phyloP scores from a whole-genome alignment of 2,113 vertebrate genomes.

The Dolichallabes microphthalmus region DNA sequence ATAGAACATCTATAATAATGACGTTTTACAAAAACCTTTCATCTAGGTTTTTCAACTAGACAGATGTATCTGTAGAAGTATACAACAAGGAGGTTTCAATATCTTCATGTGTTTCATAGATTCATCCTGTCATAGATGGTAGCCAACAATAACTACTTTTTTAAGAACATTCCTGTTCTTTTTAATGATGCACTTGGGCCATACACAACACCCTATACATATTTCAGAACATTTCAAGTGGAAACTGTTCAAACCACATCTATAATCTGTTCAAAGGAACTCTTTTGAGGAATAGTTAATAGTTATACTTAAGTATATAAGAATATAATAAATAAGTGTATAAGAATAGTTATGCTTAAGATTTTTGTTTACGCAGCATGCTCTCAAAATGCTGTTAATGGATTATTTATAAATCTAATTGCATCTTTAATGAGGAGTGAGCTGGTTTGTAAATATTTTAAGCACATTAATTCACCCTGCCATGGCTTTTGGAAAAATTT shows the following conservation, averaged over 20 bases:
- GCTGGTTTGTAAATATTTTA: not conserved
- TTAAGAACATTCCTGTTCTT: not conserved
- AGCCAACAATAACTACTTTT: not conserved
- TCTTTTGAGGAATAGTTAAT: not conserved
- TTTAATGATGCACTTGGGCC: not conserved
- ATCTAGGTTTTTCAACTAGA: not conserved
- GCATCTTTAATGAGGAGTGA: not conserved
- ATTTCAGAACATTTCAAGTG: not conserved
- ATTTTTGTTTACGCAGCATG: not conserved
- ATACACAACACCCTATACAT: not conserved
- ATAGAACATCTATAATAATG: not conserved
- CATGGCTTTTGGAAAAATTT: not conserved
- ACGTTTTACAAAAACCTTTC: not conserved
- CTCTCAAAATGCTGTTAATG: not conserved
- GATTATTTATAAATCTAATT: conserved; percentile 12
- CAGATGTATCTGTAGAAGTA: not conserved
- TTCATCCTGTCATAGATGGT: no score
- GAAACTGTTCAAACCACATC: not conserved
- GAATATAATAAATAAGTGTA: no score
- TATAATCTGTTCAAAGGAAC: not conserved
- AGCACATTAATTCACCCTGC: not conserved
- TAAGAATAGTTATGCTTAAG: not conserved
- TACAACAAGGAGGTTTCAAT: not conserved
- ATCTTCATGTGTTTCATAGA: not conserved
- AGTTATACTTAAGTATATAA: no score